Evolutionary conservation across 1,140 invertebrate species (phyloP).

Genomic region (Chlorops oryzae): DNA sequence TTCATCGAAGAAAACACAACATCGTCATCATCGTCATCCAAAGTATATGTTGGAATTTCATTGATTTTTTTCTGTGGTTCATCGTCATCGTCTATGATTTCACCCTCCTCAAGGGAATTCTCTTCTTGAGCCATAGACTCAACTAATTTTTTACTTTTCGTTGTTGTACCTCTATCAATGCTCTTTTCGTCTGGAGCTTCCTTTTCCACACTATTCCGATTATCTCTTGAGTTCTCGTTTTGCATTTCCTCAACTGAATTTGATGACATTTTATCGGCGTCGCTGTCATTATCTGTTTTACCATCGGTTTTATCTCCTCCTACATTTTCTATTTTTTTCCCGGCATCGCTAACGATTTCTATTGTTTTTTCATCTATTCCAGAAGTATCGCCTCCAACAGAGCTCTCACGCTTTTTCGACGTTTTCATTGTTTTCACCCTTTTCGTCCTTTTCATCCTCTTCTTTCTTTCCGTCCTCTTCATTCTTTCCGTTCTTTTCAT

Average conservation of each 20-base stretch:
- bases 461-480: background rate
- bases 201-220: too few relatives aligned
- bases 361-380: too few relatives aligned
- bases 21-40: conserved; percentile 41
- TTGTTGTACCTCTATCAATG: background rate
- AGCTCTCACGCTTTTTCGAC: background rate
- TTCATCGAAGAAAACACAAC: conserved; percentile 31
- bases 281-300: too few relatives aligned
- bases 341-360: conserved; percentile 3
- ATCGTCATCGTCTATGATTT: conserved; percentile 13
- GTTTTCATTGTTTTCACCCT: background rate
- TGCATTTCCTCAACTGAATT: too few relatives aligned
- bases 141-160: too few relatives aligned
- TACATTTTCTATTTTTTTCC: conserved; percentile 2
- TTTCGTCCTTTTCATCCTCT: background rate
- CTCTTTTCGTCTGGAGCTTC: too few relatives aligned
- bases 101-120: background rate
- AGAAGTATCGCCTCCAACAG: too few relatives aligned
- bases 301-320: background rate
- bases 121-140: too few relatives aligned
- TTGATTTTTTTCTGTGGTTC: too few relatives aligned
- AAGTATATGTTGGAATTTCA: too few relatives aligned
- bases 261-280: too few relatives aligned
- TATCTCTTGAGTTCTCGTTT: too few relatives aligned
- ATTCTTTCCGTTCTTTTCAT: background rate